These are phyloP conservation scores for Aporophyla nigra DNA, from an alignment of 2,888 invertebrate species.

Conservation along the genomic window DNA sequence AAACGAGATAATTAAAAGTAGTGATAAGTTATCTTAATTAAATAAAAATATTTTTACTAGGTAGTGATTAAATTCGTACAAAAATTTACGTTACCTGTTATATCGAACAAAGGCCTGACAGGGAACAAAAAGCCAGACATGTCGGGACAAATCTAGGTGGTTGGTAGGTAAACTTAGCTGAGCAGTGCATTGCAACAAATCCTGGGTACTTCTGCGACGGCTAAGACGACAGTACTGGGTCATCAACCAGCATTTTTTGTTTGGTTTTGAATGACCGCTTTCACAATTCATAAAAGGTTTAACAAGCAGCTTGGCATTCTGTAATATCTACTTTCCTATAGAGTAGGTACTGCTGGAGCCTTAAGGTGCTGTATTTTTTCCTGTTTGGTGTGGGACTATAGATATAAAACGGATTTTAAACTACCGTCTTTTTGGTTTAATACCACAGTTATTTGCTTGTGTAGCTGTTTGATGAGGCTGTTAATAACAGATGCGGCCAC, in stretches of 20 bases:
- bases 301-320: background rate
- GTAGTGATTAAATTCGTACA: background rate
- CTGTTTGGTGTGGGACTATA: too few species aligned
- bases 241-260: too few species aligned
- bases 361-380: too few species aligned
- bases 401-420: too few species aligned
- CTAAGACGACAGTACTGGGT: too few species aligned
- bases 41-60: background rate
- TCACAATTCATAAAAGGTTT: background rate
- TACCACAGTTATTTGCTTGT: too few species aligned
- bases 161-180: background rate
- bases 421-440: too few species aligned
- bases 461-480: conserved; percentile 1
- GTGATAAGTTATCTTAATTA: background rate
- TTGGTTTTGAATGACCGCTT: background rate
- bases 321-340: background rate
- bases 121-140: background rate
- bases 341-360: background rate
- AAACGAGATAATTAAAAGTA: background rate
- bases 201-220: too few species aligned
- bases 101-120: background rate
- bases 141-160: background rate
- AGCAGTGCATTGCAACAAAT: too few species aligned
- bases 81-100: background rate
- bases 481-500: conserved; percentile 77